Evolutionary conservation across 2,888 invertebrate species (phyloP).

Genomic region (Masnerella sp.): DNA sequence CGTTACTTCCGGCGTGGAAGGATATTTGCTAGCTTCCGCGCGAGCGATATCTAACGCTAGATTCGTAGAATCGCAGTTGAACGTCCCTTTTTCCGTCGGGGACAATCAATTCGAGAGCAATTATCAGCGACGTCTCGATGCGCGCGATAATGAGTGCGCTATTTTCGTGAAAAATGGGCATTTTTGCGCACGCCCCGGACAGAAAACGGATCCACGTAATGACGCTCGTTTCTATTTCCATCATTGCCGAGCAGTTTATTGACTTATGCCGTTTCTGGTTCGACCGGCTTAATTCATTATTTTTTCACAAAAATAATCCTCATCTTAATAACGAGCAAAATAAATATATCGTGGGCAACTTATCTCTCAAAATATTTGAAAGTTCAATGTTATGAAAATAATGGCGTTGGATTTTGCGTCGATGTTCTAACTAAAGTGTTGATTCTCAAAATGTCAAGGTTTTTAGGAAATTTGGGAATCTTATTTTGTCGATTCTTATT

Average conservation of each 20-base stretch:
- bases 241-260: conserved; percentile 34
- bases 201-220: conserved; percentile 23
- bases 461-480: too few relatives aligned
- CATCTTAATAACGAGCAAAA: too few relatives aligned
- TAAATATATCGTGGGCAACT: too few relatives aligned
- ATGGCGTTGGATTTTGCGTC: too few relatives aligned
- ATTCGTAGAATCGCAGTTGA: conserved; percentile 35
- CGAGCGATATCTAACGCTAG: conserved; percentile 33
- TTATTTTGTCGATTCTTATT: too few relatives aligned
- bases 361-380: too few relatives aligned
- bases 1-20: conserved; percentile 45
- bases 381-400: too few relatives aligned
- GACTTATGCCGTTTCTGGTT: conserved; percentile 27
- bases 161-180: background rate
- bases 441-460: too few relatives aligned
- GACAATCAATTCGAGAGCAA: conserved; percentile 4
- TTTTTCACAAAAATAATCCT: conserved; percentile 22
- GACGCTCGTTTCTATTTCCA: conserved; percentile 36
- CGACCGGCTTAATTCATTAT: conserved; percentile 27
- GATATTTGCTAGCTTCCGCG: conserved; percentile 48
- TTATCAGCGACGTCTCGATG: background rate
- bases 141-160: background rate
- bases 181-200: background rate
- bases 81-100: conserved; percentile 16
- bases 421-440: too few relatives aligned